Percentiles rank a stretch among this genome's conserved stretches.
phyloP scores from a whole-genome alignment of 2,113 vertebrate genomes.

The Ochotona curzoniae region DNA sequence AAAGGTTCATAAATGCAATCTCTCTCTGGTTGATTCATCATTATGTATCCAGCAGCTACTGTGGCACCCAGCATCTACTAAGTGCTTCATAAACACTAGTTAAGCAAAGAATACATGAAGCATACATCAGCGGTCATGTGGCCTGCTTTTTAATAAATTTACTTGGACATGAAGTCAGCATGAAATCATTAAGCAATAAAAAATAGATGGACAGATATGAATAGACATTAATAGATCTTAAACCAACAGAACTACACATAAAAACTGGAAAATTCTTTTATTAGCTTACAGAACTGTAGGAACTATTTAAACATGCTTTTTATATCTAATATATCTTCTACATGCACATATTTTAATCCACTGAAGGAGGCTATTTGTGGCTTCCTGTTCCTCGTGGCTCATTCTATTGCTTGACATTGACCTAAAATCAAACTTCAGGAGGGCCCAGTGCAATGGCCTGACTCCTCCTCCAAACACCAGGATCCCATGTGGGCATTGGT shows the following conservation, averaged over 20 bases:
- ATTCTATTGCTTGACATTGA: not conserved
- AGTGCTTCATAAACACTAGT: not conserved
- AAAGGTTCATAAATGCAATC: not conserved
- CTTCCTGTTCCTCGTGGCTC: not conserved
- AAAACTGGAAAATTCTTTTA: not conserved
- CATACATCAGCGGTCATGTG: not conserved
- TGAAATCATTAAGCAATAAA: not conserved
- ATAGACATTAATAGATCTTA: not conserved
- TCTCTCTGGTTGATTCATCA: not conserved
- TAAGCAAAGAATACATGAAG: constrained; percentile 19
- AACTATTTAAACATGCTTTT: constrained; percentile 9
- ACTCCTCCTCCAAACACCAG: no score
- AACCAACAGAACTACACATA: not conserved
- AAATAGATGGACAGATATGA: not conserved
- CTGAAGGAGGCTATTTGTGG: not conserved
- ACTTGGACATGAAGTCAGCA: not conserved
- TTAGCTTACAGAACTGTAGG: not conserved
- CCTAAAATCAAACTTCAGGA: constrained; percentile 29
- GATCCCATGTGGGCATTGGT: no score
- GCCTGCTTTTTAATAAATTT: constrained; percentile 24
- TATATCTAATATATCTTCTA: not conserved
- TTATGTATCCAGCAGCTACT: not conserved
- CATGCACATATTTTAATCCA: not conserved
- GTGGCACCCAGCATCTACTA: not conserved
- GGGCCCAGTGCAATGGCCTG: no score